phyloP scores from a whole-genome alignment of 1,140 invertebrate species.

The Micrasema minimum region DNA sequence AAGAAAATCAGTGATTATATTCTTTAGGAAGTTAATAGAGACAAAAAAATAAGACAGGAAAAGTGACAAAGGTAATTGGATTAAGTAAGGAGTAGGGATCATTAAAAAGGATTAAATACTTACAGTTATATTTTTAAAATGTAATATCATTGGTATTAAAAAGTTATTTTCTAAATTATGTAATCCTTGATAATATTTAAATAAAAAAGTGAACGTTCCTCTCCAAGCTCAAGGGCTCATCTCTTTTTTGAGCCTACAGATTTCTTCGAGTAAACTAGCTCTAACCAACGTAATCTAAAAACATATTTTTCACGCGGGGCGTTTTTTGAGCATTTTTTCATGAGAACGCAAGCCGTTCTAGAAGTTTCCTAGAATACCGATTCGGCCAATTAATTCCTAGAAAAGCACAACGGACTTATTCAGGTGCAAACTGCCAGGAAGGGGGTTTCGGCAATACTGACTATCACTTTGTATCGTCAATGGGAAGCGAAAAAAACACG shows the following conservation, averaged over 20 bases:
- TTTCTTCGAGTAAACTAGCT: neutral
- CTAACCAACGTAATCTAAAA: neutral
- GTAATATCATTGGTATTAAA: too few relatives aligned
- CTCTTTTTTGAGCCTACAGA: too few relatives aligned
- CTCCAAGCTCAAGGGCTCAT: neutral
- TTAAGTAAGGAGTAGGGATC: too few relatives aligned
- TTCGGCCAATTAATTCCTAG: neutral
- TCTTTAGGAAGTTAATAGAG: too few relatives aligned
- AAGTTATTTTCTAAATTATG: too few relatives aligned
- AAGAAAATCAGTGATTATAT: too few relatives aligned
- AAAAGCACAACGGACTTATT: neutral
- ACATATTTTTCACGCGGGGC: neutral
- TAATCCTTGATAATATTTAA: too few relatives aligned
- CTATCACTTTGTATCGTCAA: neutral
- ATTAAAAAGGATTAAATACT: too few relatives aligned
- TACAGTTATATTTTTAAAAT: too few relatives aligned
- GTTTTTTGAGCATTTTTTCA: neutral
- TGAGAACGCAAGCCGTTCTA: neutral
- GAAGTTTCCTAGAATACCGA: constrained; percentile 1
- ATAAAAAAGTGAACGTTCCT: neutral
- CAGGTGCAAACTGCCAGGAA: neutral
- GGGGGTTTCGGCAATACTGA: neutral
- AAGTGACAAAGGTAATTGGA: too few relatives aligned
- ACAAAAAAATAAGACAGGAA: too few relatives aligned
- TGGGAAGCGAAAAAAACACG: neutral